phyloP scores from a whole-genome alignment of 2,888 invertebrate species.

The Zaprionus obscuricornis region DNA sequence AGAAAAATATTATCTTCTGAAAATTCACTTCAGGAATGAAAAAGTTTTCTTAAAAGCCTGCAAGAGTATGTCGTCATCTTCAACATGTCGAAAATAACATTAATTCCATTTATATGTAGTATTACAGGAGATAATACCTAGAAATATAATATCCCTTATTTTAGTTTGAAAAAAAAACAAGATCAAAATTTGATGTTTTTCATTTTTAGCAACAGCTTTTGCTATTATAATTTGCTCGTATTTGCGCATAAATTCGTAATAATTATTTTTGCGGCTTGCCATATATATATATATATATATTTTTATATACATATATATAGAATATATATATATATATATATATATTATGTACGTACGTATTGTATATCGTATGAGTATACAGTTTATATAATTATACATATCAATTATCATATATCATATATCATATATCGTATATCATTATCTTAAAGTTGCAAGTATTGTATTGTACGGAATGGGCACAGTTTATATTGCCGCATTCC shows the following conservation, averaged over 20 bases:
- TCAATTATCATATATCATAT: slow-evolving; percentile 45
- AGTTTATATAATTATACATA: slow-evolving; percentile 42
- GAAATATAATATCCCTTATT: too few species aligned
- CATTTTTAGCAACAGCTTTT: slow-evolving; percentile 56
- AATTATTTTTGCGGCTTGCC: slow-evolving; percentile 65
- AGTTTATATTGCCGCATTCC: slow-evolving; percentile 44
- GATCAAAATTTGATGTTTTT: background rate
- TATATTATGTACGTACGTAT: slow-evolving; percentile 22
- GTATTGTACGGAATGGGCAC: slow-evolving; percentile 66
- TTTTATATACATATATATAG: slow-evolving; percentile 7
- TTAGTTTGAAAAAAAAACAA: background rate
- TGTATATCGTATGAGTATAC: slow-evolving; percentile 54
- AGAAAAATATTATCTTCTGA: too few species aligned
- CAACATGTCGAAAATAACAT: too few species aligned
- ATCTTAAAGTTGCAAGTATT: slow-evolving; percentile 66
- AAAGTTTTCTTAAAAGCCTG: too few species aligned
- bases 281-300: slow-evolving; percentile 20
- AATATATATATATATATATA: slow-evolving; percentile 31
- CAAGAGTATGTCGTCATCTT: too few species aligned
- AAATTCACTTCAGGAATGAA: too few species aligned
- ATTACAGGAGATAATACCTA: too few species aligned
- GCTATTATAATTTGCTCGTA: slow-evolving; percentile 60
- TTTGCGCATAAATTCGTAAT: slow-evolving; percentile 78
- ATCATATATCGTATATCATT: slow-evolving; percentile 58
- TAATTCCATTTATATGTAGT: too few species aligned